These are phyloP conservation scores for Pavo muticus DNA, from an alignment of 2,113 vertebrate species.

Conservation along the genomic window DNA sequence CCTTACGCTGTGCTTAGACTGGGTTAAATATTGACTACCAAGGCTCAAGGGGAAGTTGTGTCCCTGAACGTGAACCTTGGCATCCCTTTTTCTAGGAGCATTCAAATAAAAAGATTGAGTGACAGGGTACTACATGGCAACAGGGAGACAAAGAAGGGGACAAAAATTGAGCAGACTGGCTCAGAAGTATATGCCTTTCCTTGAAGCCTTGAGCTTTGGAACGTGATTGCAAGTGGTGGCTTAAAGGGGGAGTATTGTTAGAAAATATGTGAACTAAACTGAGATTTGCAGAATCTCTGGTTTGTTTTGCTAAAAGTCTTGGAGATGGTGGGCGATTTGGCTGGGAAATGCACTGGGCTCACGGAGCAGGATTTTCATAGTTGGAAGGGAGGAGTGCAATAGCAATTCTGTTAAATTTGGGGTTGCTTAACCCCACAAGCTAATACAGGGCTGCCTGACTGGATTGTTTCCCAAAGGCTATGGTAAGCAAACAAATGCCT, in stretches of 20 bases:
- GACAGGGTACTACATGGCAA: not conserved
- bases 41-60: not conserved
- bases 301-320: conserved; percentile 29
- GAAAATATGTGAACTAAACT: not conserved
- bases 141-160: not conserved
- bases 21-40: conserved; percentile 56
- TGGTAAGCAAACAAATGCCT: conserved; percentile 13
- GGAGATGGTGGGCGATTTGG: not conserved
- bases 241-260: not conserved
- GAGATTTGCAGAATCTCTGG: not conserved
- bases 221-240: not conserved
- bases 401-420: conserved; percentile 17
- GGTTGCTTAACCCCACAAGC: not conserved
- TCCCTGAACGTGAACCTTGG: not conserved
- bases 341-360: not conserved
- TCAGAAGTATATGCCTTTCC: not conserved
- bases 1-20: not conserved
- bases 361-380: not conserved
- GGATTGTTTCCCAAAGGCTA: conserved; percentile 16
- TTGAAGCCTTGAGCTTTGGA: not conserved
- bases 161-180: not conserved
- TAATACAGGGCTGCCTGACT: conserved; percentile 10
- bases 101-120: not conserved
- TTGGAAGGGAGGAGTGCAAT: not conserved
- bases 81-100: not conserved